Base-by-base conservation (phyloP, 2,888 invertebrate genomes). In the Catocala nupta region DNA sequence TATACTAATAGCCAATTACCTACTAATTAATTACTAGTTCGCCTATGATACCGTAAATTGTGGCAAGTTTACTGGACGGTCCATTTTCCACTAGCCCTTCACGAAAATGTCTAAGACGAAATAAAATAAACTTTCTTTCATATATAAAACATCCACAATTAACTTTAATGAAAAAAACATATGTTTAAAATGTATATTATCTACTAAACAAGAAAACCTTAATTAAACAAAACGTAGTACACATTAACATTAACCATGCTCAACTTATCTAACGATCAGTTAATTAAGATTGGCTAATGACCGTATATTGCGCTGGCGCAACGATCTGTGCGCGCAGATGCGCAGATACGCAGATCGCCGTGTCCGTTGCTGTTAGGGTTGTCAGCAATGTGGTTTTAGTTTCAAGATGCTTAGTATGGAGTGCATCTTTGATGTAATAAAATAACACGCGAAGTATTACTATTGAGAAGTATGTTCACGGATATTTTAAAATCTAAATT, bases 281-380 rank as follows among this genome's bases (percentile, higher is more conserved):
- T 67, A 62, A 78, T 73, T 73, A 63, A 60, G 70, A 70, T 66
- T 65, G 47, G 65, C 59, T 73, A 70, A 73, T 69, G 76, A 73
- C 53, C 61, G 63, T 55, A 34, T 33, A 33, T 43, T 39, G 52
- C 51, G 12, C 16, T 12, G 25, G 50, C 16, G 39, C 49, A 53
- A 50, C 45, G 11, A 47, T 44, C 55, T 54, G 13, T n/a, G 59
- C 13, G 45, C 69, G 63, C 54, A 60, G 65, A 58, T 63, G 34
- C 12, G 33, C 44, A 42, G 52, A 62, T 53, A 60, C 42, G 45
- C 9, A 36, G 39, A 50, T 55, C 49, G 47, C 34, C 36, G 16
- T 16, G 36, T 34, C 10, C 9, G 5, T 33, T 42, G 13, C 12
- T 49, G 8, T 5, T 45, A 61, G 55, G 61, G 61, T 42, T 61